Evolutionary conservation across 2,888 invertebrate species (phyloP).

Genomic region (Drosophila histrio): DNA sequence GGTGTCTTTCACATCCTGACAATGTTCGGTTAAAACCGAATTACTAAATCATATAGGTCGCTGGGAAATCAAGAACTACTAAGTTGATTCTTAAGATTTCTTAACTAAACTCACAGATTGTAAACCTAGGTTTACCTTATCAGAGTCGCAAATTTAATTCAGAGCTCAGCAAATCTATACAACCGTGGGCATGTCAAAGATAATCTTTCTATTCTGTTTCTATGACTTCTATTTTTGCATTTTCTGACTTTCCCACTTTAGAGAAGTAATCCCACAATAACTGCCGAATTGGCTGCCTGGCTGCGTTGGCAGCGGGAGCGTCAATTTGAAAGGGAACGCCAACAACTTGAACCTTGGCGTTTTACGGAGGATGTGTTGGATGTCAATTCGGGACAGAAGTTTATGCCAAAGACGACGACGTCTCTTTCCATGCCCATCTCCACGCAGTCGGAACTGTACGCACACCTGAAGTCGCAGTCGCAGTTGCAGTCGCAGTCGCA

Average conservation of each 20-base stretch:
- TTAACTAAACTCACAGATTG: too few relatives aligned
- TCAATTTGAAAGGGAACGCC: constrained; percentile 36
- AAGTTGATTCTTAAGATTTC: too few relatives aligned
- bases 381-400: not conserved
- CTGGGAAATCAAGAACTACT: too few relatives aligned
- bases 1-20: too few relatives aligned
- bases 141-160: too few relatives aligned
- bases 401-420: not conserved
- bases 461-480: not conserved
- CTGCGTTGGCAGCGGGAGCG: constrained; percentile 27
- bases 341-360: constrained; percentile 14
- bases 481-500: not conserved
- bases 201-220: too few relatives aligned
- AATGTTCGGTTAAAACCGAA: too few relatives aligned
- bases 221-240: not conserved
- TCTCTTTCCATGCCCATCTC: not conserved
- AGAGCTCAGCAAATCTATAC: too few relatives aligned
- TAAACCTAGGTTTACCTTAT: too few relatives aligned
- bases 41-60: too few relatives aligned
- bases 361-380: constrained; percentile 19
- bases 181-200: too few relatives aligned
- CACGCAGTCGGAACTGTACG: not conserved
- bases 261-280: not conserved
- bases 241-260: not conserved
- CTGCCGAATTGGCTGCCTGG: constrained; percentile 19